Evolutionary conservation across 2,797 vertebrate genomes (phyloP).

Genomic region (Aerospiza tachiro): DNA sequence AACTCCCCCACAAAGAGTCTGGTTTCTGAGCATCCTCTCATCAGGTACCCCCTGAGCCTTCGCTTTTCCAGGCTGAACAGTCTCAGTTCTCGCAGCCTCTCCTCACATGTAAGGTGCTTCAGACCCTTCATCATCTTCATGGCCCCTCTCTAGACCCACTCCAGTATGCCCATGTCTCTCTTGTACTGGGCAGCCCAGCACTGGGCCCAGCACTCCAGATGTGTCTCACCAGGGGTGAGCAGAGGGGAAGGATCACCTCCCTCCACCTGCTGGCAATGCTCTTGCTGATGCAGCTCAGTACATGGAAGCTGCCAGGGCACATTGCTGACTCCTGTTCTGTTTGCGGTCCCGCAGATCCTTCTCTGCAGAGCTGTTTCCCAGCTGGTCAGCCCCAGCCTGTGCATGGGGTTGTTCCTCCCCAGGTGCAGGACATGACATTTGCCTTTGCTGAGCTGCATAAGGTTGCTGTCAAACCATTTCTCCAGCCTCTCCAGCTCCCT

Average conservation of each 20-base stretch:
- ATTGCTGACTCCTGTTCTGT: background rate
- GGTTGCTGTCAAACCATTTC: background rate
- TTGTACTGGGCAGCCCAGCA: background rate
- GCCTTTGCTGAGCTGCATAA: background rate
- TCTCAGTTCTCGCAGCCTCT: background rate
- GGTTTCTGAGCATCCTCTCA: background rate
- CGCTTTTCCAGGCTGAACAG: background rate
- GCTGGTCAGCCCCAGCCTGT: background rate
- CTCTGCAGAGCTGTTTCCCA: background rate
- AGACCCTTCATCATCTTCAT: background rate
- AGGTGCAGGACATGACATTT: background rate
- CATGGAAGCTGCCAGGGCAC: background rate
- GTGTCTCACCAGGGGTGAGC: background rate
- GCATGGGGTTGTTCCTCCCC: background rate
- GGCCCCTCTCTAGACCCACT: background rate
- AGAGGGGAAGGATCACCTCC: background rate
- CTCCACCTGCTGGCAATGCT: accelerated
- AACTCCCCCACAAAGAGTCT: background rate
- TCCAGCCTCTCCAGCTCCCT: background rate
- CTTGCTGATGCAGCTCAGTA: background rate
- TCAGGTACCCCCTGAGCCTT: background rate
- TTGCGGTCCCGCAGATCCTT: background rate
- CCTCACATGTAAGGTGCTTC: background rate
- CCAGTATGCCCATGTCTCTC: background rate
- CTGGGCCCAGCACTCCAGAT: background rate